Percentiles rank a stretch among this genome's conserved stretches.
phyloP scores from a whole-genome alignment of 2,113 vertebrate species.

The Neotoma lepida region DNA sequence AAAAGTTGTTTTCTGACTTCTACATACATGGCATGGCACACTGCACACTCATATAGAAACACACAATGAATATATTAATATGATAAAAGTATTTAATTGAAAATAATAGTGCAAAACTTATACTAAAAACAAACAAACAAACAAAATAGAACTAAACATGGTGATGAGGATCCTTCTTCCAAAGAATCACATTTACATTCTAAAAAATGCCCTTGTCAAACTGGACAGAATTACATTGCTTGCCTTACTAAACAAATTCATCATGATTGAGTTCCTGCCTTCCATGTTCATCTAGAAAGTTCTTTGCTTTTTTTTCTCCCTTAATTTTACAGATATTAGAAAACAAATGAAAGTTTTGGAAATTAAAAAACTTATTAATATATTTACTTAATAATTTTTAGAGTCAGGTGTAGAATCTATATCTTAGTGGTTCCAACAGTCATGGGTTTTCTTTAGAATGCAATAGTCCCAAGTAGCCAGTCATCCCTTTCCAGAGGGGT shows the following conservation, averaged over 20 bases:
- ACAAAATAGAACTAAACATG: not conserved
- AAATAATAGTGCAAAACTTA: not conserved
- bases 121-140: not conserved
- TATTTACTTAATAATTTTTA: not conserved
- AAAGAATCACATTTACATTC: not conserved
- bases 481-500: not conserved
- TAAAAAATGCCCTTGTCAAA: not conserved
- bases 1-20: not conserved
- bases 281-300: not conserved
- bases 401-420: not conserved
- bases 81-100: not conserved
- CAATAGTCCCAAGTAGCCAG: accelerated
- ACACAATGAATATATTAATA: not conserved
- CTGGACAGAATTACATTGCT: not conserved
- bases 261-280: not conserved
- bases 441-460: not conserved
- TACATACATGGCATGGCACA: not conserved
- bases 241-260: not conserved
- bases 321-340: not conserved
- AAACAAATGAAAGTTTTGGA: not conserved
- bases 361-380: not conserved
- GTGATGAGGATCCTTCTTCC: not conserved
- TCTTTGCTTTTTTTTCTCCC: not conserved
- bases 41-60: not conserved
- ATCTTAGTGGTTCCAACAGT: not conserved